Evolutionary conservation across 2,113 vertebrate genomes (phyloP).

Genomic region (Corydoras sp.): DNA sequence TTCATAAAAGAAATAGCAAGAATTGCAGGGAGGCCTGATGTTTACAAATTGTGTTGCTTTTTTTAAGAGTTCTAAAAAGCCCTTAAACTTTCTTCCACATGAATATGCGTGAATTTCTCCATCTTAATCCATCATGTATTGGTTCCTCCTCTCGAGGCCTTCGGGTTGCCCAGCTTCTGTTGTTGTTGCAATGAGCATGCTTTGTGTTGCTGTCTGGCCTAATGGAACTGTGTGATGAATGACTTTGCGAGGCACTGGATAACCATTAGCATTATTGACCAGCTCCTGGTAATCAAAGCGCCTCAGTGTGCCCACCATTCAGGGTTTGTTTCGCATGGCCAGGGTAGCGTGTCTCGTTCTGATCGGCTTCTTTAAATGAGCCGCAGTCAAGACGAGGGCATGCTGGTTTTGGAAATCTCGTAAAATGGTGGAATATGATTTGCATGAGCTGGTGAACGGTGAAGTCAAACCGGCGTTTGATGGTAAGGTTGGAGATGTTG

Average conservation of each 20-base stretch:
- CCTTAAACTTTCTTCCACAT: not conserved
- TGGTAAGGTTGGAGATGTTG: not conserved
- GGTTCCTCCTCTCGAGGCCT: not conserved
- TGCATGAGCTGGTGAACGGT: no score
- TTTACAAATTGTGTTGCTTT: not conserved
- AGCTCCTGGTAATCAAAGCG: slow-evolving; percentile 41
- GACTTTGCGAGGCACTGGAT: slow-evolving; percentile 34
- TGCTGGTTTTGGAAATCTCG: not conserved
- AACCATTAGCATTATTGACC: slow-evolving; percentile 54
- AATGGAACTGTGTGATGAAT: slow-evolving; percentile 46
- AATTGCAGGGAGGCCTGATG: no score
- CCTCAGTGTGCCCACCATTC: slow-evolving; percentile 22
- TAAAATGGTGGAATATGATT: not conserved
- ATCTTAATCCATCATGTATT: slow-evolving; percentile 1
- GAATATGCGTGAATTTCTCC: slow-evolving; percentile 2
- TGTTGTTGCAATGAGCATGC: slow-evolving; percentile 1
- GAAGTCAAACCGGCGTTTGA: no score
- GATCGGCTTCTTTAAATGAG: slow-evolving; percentile 23
- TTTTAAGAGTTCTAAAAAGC: not conserved
- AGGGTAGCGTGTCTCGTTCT: slow-evolving; percentile 19
- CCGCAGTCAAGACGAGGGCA: not conserved
- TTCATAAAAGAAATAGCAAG: no score
- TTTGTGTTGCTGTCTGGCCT: slow-evolving; percentile 42
- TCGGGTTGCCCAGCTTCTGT: slow-evolving; percentile 5
- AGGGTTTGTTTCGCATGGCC: slow-evolving; percentile 35